Evolutionary conservation across 2,888 invertebrate species (phyloP), one percentile per base, ranked within the genome.

Genomic region (Amphipyra tragopoginis): DNA sequence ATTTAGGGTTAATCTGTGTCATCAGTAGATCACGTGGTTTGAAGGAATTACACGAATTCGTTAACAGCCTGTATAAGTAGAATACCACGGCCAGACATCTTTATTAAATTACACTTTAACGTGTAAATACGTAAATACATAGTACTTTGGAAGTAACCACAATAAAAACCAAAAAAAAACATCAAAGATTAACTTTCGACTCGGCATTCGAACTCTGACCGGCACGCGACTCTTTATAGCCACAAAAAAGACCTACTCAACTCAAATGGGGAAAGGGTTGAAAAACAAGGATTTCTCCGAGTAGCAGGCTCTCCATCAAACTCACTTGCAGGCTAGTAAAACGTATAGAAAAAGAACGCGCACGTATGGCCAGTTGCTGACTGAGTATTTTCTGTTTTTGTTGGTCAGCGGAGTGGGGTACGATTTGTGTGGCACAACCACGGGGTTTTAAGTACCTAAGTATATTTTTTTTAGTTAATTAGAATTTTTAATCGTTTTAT

Each of bases 261-360:
- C 52, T 49, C 59, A 36, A 43, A 64, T 33, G 54, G 57, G 63
- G 58, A 64, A 79, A 75, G 80, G 81, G 76, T 78, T 74, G 68
- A 65, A 72, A 72, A 62, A 72, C 61, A 72, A 29, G 42, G 58
- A 43, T 43, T 53, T 54, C 48, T 75, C 47, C 34, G 54, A 75
- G 77, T 65, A 73, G 79, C 62, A 69, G 76, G 81, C 82, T 71
- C 89, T 90, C 89, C 63, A 86, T 91, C 90, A 90, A 83, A 74
- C 80, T 89, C 90, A 89, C 75, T 81, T 77, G 82, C 88, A 85
- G 80, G 62, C 67, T 29, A 52, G 54, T 65, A 72, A 77, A 84
- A 79, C 80, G 52, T 48, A 48, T 43, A 47, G 65, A 54, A 61
- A 63, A 61, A 62, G 74, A 57, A 56, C 52, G 45, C 39, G 59